Evolutionary conservation across 2,888 invertebrate genomes (phyloP), one percentile per base, ranked within the genome.

Genomic region (Malthinus seriepunctatus): DNA sequence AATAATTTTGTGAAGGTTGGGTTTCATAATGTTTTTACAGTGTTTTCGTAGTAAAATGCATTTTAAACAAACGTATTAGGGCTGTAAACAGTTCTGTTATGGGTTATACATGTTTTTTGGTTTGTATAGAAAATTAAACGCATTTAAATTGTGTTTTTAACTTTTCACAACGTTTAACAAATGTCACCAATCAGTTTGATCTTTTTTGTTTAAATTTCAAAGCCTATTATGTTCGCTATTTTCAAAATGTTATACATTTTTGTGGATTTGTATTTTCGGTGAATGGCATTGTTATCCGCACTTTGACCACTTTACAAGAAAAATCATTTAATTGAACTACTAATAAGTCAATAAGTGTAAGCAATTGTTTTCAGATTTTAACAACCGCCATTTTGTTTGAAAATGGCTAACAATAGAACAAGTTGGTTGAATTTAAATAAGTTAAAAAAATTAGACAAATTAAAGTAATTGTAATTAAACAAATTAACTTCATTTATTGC

Each of bases 21-120:
- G n/a, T 61, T 61, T 61, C 60, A 60, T 60, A 60, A 60, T 60
- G 60, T 56, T 51, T 54, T 60, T 60, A 56, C 60, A 60, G 60
- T 44, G 38, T 35, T 51, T 60, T 60, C 56, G 51, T 48, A 51
- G 55, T 51, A 60, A 51, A 60, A 55, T 31, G 32, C 31, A 14
- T 54, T 44, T 54, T 31, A 12, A 12, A 23, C 45, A 47, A 49
- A 48, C 32, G 46, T 15, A 39, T 37, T 39, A 48, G 9, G 37
- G 47, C 56, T 54, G 57, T 60, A 61, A 61, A 61, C 8, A n/a
- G 45, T 34, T 56, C 51, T 56, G 56, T 56, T 53, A 54, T 39
- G 33, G 45, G 46, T 6, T 42, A 14, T 61, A 23, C 23, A 23
- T 54, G 50, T 57, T 50, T 61, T 53, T 52, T 54, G 51, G 44